Base-by-base conservation (phyloP, 2,888 invertebrate species). In the Sesia apiformis region DNA sequence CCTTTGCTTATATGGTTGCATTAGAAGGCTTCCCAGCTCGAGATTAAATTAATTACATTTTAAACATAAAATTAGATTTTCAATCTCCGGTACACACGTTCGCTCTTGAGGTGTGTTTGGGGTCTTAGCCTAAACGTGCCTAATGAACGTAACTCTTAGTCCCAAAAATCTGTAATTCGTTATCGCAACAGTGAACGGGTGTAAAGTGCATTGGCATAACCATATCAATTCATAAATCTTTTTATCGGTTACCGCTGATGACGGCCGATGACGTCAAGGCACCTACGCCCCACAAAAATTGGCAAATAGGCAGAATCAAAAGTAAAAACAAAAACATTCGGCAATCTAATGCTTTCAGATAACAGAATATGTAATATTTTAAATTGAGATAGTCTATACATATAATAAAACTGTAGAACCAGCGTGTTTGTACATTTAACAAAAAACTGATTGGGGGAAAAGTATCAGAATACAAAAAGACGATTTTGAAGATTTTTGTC, bases 221-320 rank as follows among this genome's bases (percentile, higher is more conserved):
- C 54, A 59, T 66, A 69, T 63, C 57, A 69, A 64, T 69, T 68
- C 62, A 70, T 67, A 57, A 72, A 72, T 70, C 62, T 60, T 65
- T 69, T 74, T 69, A 70, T 67, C 63, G 58, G 57, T 57, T 56
- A 61, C 59, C 61, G 50, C 62, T 66, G 62, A 65, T 60, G 62
- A 64, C 65, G 63, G 62, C 50, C 51, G 59, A 59, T 71, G 72
- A 72, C 66, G 70, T 63, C 65, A 67, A 62, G 52, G 56, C 57
- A 52, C 53, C 53, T 52, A 57, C 55, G 49, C 54, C 53, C 49
- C 54, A 53, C 54, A 51, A 54, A 42, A 49, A 56, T 53, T 56
- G 56, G 53, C 54, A 58, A 54, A 50, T 50, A 50, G 50, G 50
- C 50, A 38, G 39, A 50, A 38, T 46, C 23, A 46, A 46, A 8